Base-by-base conservation (phyloP, 2,888 invertebrate genomes). In the Tinea semifulvella region DNA sequence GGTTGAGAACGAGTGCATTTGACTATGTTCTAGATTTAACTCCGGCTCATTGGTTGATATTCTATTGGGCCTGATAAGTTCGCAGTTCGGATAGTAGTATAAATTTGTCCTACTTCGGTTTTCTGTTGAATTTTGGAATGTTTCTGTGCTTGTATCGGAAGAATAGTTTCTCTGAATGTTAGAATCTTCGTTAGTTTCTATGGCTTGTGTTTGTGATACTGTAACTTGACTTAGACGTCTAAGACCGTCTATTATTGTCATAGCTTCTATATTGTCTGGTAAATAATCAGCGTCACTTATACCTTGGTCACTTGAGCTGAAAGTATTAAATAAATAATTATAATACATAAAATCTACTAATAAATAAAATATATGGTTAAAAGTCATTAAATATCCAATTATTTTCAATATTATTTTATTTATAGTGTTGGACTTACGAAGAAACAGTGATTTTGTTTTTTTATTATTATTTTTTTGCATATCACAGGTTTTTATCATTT, bases 251-350 rank as follows among this genome's bases (percentile, higher is more conserved):
- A 80, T 61, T 14, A 81, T 77, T 1, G 75, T 75, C 69, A 81
- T 75, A 1, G 81, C 77, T 53, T 81, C 80, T 8, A 81, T 75
- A 46, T 77, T 76, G 54, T 80, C 81, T 0, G 81, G 81, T 0
- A 81, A 63, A 46, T 79, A 82, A 50, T 82, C 81, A 4, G 58
- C 65, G 13, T 79, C 79, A 0, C 68, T 66, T 60, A 79, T 74
- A 13, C 65, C 61, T 2, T 65, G 69, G 52, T 77, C 77, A 48
- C 60, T 72, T 17, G 73, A 71, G 52, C 76, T 79, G 64, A 11
- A 54, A 60, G 20, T 42, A 43, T n/a, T n/a, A n/a, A n/a, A n/a
- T n/a, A n/a, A n/a, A n/a, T n/a, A n/a, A n/a, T n/a, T n/a, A n/a
- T n/a, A n/a, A n/a, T n/a, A n/a, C n/a, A n/a, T n/a, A n/a, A n/a